A percentile compares a stretch with the other conserved stretches of the same genome.
phyloP scores from a whole-genome alignment of 2,888 invertebrate species.

The Ephialtes manifestator region DNA sequence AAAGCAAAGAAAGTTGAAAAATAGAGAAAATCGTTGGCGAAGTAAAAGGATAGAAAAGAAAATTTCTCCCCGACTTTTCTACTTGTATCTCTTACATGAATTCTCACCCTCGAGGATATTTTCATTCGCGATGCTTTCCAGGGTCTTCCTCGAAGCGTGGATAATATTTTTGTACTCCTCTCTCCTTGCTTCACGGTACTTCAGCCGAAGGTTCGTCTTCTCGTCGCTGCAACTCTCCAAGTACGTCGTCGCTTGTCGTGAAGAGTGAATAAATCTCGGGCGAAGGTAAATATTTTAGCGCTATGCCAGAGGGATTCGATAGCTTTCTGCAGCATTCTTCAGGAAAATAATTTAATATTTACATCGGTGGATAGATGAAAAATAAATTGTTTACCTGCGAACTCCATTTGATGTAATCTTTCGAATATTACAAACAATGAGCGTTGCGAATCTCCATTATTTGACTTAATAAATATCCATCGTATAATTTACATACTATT shows the following conservation, averaged over 20 bases:
- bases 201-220: background rate
- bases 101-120: slow-evolving; percentile 39
- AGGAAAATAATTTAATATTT: slow-evolving; percentile 2
- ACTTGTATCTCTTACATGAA: background rate
- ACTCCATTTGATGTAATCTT: too few species aligned
- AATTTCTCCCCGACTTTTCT: slow-evolving; percentile 4
- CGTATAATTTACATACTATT: too few species aligned
- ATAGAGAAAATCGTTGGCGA: slow-evolving; percentile 17
- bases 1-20: slow-evolving; percentile 11
- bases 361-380: background rate
- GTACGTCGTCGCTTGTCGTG: slow-evolving; percentile 18
- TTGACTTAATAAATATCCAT: too few species aligned
- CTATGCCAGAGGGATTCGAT: slow-evolving; percentile 14
- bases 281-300: slow-evolving; percentile 42
- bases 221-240: slow-evolving; percentile 20
- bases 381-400: too few species aligned
- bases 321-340: background rate
- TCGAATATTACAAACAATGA: too few species aligned
- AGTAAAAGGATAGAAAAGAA: slow-evolving; percentile 14
- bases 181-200: slow-evolving; percentile 1
- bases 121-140: slow-evolving; percentile 49
- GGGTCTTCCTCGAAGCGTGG: slow-evolving; percentile 34
- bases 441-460: too few species aligned
- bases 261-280: slow-evolving; percentile 40
- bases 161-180: slow-evolving; percentile 52